Evolutionary conservation across 37 sponge, comb jelly and placozoan genomes (phyloP).

Genomic region (Haliclona indistincta): DNA sequence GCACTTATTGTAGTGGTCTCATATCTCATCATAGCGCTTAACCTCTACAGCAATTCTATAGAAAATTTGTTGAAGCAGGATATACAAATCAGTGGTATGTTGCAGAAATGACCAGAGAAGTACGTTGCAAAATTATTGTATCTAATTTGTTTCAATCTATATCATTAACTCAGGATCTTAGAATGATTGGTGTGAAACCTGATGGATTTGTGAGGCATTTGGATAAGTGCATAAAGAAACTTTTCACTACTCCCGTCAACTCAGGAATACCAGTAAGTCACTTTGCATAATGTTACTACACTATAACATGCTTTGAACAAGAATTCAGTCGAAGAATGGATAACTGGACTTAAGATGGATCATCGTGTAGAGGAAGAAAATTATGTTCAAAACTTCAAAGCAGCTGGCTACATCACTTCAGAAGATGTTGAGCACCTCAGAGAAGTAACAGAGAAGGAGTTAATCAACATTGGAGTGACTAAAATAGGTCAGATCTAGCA

Average conservation of each 20-base stretch:
- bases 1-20: too few species aligned
- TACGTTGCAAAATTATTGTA: too few species aligned
- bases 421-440: constrained; percentile 67
- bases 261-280: constrained; percentile 53
- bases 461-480: constrained; percentile 68
- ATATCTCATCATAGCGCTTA: too few species aligned
- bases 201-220: constrained; percentile 56
- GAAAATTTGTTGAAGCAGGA: constrained; percentile 9
- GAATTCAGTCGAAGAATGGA: constrained; percentile 47
- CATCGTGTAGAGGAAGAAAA: constrained; percentile 17
- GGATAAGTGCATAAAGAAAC: constrained; percentile 54
- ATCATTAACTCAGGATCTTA: constrained; percentile 48
- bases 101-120: constrained; percentile 12
- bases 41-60: constrained; percentile 5
- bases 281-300: neutral
- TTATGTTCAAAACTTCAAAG: constrained; percentile 46
- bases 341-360: constrained; percentile 33
- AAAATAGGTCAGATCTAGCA: constrained; percentile 80
- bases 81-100: constrained; percentile 1
- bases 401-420: constrained; percentile 55
- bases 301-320: constrained; percentile 20
- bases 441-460: constrained; percentile 37
- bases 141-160: too few species aligned
- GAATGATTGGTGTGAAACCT: constrained; percentile 65
- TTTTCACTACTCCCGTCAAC: constrained; percentile 44